phyloP scores from a whole-genome alignment of 1,140 invertebrate genomes.

The Camponotus floridanus region DNA sequence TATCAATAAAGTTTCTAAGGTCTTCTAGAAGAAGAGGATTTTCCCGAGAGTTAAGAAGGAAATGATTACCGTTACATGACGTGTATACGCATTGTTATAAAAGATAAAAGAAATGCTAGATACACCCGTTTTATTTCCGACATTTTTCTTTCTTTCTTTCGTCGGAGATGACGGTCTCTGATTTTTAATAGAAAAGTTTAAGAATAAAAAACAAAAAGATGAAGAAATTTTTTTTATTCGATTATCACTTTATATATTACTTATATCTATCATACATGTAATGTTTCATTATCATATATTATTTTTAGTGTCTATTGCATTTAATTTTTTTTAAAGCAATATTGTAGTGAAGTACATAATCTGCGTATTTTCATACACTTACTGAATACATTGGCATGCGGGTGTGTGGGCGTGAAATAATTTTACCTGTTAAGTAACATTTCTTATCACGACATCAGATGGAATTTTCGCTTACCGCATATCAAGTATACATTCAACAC shows the following conservation, averaged over 20 bases:
- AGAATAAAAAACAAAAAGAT: background rate
- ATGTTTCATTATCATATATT: too few relatives aligned
- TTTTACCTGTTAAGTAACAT: conserved; percentile 11
- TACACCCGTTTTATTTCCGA: conserved; percentile 51
- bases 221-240: background rate
- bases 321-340: background rate
- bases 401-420: background rate
- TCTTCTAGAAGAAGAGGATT: conserved; percentile 64
- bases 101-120: conserved; percentile 6
- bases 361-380: background rate
- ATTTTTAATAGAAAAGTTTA: conserved; percentile 29
- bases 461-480: conserved; percentile 9
- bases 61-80: conserved; percentile 51
- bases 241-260: background rate
- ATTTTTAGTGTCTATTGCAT: background rate
- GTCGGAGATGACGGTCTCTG: background rate
- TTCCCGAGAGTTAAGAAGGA: conserved; percentile 19
- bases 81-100: conserved; percentile 30
- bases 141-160: conserved; percentile 39
- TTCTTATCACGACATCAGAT: background rate
- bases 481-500: background rate
- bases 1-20: conserved; percentile 24
- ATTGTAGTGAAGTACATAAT: background rate
- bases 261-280: background rate
- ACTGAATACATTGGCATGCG: background rate